Evolutionary conservation across 2,113 vertebrate species (phyloP).

Genomic region (Daboia siamensis): DNA sequence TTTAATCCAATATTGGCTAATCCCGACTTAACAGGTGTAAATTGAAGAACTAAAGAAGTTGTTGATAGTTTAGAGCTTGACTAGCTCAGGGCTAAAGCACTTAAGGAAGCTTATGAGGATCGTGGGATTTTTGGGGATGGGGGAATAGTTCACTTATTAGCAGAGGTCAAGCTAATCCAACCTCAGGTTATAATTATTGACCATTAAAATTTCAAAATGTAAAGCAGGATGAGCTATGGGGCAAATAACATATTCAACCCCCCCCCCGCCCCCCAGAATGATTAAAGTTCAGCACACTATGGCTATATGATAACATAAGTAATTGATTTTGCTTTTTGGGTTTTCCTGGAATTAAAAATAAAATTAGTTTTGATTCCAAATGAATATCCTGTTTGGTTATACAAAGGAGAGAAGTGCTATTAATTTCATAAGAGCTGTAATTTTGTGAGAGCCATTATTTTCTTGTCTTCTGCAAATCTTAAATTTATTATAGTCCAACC

Average conservation of each 20-base stretch:
- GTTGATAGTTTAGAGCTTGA: conserved; percentile 56
- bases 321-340: background rate
- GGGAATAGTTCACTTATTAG: conserved; percentile 60
- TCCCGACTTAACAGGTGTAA: conserved; percentile 67
- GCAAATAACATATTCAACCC: background rate
- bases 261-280: no score
- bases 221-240: background rate
- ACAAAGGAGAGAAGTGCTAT: background rate
- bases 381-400: background rate
- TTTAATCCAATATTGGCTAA: conserved; percentile 59
- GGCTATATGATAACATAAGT: background rate
- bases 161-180: conserved; percentile 60
- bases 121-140: background rate
- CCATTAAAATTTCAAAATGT: conserved; percentile 31
- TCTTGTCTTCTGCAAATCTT: background rate
- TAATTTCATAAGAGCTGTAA: background rate
- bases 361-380: background rate
- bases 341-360: background rate
- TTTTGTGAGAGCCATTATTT: background rate
- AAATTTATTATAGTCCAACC: conserved; percentile 3
- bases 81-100: conserved; percentile 62
- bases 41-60: conserved; percentile 55
- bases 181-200: conserved; percentile 48
- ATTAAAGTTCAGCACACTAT: background rate
- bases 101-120: conserved; percentile 58